Percentiles rank a stretch among this genome's conserved stretches.
Evolutionary conservation across 2,113 vertebrate species (phyloP).

Genomic region (Amphiprion percula): DNA sequence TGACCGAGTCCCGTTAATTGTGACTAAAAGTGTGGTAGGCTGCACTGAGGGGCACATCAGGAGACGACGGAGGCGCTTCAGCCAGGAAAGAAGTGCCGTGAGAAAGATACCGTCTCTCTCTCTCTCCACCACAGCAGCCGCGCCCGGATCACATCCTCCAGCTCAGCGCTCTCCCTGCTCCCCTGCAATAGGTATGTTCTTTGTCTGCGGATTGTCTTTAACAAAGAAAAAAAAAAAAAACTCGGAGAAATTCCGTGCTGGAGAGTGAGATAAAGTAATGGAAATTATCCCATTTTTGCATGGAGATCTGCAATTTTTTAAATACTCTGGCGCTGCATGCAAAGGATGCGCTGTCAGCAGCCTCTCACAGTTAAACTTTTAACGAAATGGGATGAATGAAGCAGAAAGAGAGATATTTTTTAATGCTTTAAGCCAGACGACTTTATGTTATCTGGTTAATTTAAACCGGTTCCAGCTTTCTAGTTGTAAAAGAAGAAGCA

Average conservation of each 20-base stretch:
- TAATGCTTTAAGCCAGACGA: slow-evolving; percentile 4
- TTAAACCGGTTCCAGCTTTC: not conserved
- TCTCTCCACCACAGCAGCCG: slow-evolving; percentile 73
- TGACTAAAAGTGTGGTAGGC: slow-evolving; percentile 84
- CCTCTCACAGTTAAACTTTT: slow-evolving; percentile 71
- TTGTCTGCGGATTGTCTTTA: slow-evolving; percentile 53
- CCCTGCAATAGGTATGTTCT: slow-evolving; percentile 85
- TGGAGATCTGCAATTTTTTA: slow-evolving; percentile 35
- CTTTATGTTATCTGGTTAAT: not conserved
- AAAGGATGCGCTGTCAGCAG: slow-evolving; percentile 48
- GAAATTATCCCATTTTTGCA: slow-evolving; percentile 36
- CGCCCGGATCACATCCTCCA: slow-evolving; percentile 81
- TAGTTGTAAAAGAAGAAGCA: slow-evolving; percentile 26
- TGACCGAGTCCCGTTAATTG: slow-evolving; percentile 78
- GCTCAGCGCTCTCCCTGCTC: slow-evolving; percentile 75
- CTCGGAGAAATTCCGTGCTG: slow-evolving; percentile 46
- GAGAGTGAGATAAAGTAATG: slow-evolving; percentile 65
- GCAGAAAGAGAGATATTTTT: not conserved
- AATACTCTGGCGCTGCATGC: slow-evolving; percentile 65
- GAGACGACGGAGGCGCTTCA: slow-evolving; percentile 88
- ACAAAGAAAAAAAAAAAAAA: not conserved
- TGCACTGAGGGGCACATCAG: slow-evolving; percentile 85
- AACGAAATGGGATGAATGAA: slow-evolving; percentile 23
- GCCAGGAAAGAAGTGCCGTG: slow-evolving; percentile 85
- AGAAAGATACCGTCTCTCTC: slow-evolving; percentile 81